Evolutionary conservation across 2,113 vertebrate genomes (phyloP), one percentile per base, ranked within the genome.

Genomic region (Rynchops niger): DNA sequence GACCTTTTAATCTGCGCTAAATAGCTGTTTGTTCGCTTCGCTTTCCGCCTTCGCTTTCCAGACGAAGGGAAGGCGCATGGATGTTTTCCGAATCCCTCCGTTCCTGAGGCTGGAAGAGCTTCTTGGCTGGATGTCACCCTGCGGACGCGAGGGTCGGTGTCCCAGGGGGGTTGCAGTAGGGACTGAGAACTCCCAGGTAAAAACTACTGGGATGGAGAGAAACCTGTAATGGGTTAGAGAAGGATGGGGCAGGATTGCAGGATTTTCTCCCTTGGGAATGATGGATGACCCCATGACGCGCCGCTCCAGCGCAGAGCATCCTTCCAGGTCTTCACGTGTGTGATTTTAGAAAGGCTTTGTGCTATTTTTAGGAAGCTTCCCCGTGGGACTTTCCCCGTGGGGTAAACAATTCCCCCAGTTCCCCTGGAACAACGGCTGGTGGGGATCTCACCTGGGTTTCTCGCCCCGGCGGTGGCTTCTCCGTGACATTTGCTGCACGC

Each of bases 1-100:
- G 96, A 96, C 94, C 91, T 96, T 97, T 91, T 38, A 73, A 65
- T 94, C 93, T 59, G 14, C 38, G 36, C 93, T 90, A 62, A 97
- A 89, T 49, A 67, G 95, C 73, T 53, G 36, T 79, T 97, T 96
- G 91, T 94, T 83, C 0, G 0, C 17, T 81, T 86, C 4, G 1
- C 42, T 94, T 96, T 93, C 86, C 58, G 9, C 82, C 90, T 73
- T 77, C 8, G 15, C 76, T 74, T 74, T 90, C 82, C 84, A 88
- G 72, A 30, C 6, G 3, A 47, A 27, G 82, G 76, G 49, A 45
- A 53, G 62, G 85, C 32, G 34, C 29, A 34, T 2, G 56, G 91
- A 52, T 42, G 67, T 91, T 95, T 94, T 69, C 88, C 3, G 1
- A 83, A 74, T 71, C 88, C 27, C 50, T 67, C 43, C 6, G 2